Evolutionary conservation across 2,797 vertebrate genomes (phyloP).

Genomic region (Poeciliopsis paucimaculata): DNA sequence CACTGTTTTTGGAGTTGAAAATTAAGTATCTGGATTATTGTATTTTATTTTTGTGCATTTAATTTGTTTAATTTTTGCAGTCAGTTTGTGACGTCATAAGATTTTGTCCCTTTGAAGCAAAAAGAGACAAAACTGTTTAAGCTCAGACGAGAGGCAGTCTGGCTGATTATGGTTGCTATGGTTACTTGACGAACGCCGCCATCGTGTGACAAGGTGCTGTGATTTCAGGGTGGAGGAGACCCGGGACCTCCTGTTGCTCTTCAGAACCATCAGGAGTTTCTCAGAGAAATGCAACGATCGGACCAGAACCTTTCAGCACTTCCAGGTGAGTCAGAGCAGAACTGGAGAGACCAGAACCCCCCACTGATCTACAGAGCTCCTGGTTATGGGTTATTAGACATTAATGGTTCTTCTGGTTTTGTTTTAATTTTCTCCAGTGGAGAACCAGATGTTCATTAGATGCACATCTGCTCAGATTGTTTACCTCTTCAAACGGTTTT

Average conservation of each 20-base stretch:
- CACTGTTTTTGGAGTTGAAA: too few relatives aligned
- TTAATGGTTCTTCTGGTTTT: not conserved
- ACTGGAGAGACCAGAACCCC: not conserved
- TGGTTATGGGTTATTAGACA: not conserved
- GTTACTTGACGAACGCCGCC: not conserved
- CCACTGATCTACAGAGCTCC: not conserved
- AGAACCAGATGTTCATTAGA: not conserved
- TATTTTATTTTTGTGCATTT: not conserved
- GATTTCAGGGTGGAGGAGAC: constrained; percentile 84
- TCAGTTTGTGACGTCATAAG: not conserved
- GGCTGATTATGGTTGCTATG: not conserved
- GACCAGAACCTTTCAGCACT: constrained; percentile 83
- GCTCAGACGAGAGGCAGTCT: not conserved
- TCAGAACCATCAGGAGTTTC: constrained; percentile 85
- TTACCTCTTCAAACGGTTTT: not conserved
- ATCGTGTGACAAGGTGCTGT: not conserved
- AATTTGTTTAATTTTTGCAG: not conserved
- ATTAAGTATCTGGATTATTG: too few relatives aligned
- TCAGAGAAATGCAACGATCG: constrained; percentile 84
- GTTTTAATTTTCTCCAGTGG: not conserved
- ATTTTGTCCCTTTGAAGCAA: not conserved
- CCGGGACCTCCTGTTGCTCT: constrained; percentile 83
- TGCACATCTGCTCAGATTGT: not conserved
- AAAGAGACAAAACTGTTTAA: not conserved
- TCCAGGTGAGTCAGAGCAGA: constrained; percentile 84